These are phyloP conservation scores for Melanotaenia boesemani DNA, from an alignment of 2,797 vertebrate genomes.

Conservation along the genomic window DNA sequence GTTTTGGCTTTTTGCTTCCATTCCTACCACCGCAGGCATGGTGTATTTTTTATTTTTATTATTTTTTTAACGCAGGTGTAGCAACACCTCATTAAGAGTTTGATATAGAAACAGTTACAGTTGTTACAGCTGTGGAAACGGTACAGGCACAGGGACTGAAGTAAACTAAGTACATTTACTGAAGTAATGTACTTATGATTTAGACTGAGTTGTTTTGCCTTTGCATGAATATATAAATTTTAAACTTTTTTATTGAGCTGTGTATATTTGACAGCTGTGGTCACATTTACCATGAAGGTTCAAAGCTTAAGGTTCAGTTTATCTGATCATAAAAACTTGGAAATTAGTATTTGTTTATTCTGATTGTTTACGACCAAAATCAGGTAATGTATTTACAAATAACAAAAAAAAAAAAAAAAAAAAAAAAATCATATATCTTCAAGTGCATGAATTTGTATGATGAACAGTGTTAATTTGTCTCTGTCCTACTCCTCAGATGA, in stretches of 20 bases:
- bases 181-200: slow-evolving; percentile 4
- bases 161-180: neutral
- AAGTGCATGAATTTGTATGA: neutral
- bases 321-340: neutral
- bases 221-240: slow-evolving; percentile 10
- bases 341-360: neutral
- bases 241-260: slow-evolving; percentile 11
- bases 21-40: slow-evolving; percentile 8
- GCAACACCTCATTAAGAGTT: slow-evolving; percentile 33
- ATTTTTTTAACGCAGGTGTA: slow-evolving; percentile 31
- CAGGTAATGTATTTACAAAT: neutral
- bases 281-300: slow-evolving; percentile 1
- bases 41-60: neutral
- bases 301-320: neutral
- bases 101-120: slow-evolving; percentile 24
- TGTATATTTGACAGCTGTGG: slow-evolving; percentile 1
- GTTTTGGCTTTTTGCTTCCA: slow-evolving; percentile 22
- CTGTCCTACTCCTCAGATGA: neutral
- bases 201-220: slow-evolving; percentile 7
- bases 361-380: neutral
- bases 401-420: neutral
- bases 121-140: slow-evolving; percentile 37
- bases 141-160: neutral
- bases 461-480: neutral
- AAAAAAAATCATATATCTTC: neutral